Conservation (phyloP, 2,797 vertebrate species). For the Varecia variegata region DNA sequence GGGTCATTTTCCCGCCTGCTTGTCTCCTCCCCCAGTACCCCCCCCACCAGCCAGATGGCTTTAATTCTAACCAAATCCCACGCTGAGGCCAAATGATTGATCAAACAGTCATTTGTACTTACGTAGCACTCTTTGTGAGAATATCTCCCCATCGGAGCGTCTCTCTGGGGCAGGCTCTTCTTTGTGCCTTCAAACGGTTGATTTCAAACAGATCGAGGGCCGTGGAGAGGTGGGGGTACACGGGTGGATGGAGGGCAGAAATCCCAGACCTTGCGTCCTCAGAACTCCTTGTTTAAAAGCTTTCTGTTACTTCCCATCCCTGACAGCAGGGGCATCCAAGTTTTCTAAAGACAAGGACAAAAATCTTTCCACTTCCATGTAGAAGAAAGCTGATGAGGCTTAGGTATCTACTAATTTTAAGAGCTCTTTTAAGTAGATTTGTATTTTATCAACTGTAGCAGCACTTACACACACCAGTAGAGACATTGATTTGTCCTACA, state of each 20-base stretch:
- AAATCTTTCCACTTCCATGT: not conserved
- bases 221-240: not conserved
- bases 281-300: constrained; percentile 1
- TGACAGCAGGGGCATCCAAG: not conserved
- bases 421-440: not conserved
- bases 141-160: constrained; percentile 51
- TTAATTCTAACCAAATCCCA: constrained; percentile 85
- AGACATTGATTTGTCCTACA: not conserved
- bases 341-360: not conserved
- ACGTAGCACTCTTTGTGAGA: constrained; percentile 74
- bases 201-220: constrained; percentile 17
- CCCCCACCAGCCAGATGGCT: constrained; percentile 82
- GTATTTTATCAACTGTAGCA: not conserved
- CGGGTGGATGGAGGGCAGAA: not conserved
- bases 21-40: constrained; percentile 66
- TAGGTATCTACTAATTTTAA: not conserved
- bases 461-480: not conserved
- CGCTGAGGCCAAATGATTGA: constrained; percentile 78
- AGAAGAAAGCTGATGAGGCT: not conserved
- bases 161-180: not conserved
- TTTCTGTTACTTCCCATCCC: not conserved
- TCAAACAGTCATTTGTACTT: constrained; percentile 77
- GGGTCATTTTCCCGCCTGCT: constrained; percentile 76
- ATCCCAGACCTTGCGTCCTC: not conserved
- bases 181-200: not conserved